Base-by-base conservation (phyloP, 2,113 vertebrate genomes). In the Lophura nycthemera region DNA sequence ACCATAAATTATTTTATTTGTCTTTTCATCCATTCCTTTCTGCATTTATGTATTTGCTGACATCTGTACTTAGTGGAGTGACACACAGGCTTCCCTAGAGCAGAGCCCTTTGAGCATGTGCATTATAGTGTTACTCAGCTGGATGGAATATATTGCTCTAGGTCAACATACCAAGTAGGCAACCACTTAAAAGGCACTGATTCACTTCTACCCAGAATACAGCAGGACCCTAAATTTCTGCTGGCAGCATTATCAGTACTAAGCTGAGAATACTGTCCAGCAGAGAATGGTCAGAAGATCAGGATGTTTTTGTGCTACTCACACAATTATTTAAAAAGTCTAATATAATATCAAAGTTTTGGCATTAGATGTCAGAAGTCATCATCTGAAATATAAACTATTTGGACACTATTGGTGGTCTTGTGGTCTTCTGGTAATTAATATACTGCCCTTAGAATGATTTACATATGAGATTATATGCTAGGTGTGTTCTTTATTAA, bases 1-100 rank as follows among this genome's bases (percentile, higher is more conserved):
- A 17, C 47, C 34, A 79, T 94, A 89, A 83, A 90, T 65, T 57
- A 80, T 95, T 73, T 95, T 47, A 79, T 45, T 94, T 92, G 63
- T 54, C 54, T 91, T 88, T 36, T 92, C 57, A 64, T 87, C 63
- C 13, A 1, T 84, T 93, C 18, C 6, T 65, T 24, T 81, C 52
- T 61, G n/a, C 32, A 36, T 40, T 91, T 74, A 42, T 56, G 57
- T 60, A 88, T 24, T 77, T 75, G 74, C 64, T 96, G 89, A 83
- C 84, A 96, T 67, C 79, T 64, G 19, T 69, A 90, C 57, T 92
- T 95, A 83, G 59, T 79, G 91, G 63, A 4, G 4, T 90, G 89
- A 48, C 77, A 77, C 47, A 84, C 66, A 92, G 67, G 61, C 43
- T 94, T 83, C 73, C 83, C 73, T 91, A 48, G 84, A 94, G 93